phyloP scores from a whole-genome alignment of 2,888 invertebrate species.

The Drosophila merina region DNA sequence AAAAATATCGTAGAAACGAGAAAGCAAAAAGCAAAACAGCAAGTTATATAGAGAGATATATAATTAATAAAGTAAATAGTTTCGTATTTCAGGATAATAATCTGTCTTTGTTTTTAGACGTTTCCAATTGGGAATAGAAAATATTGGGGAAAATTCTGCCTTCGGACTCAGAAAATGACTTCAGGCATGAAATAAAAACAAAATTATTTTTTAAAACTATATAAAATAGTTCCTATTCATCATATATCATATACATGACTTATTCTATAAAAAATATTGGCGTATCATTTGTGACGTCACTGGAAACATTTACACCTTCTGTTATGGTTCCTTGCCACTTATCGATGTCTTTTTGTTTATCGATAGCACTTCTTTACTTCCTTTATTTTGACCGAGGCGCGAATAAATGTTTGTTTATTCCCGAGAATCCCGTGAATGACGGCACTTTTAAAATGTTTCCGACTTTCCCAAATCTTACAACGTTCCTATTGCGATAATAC shows the following conservation, averaged over 20 bases:
- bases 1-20: constrained; percentile 64
- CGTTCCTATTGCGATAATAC: constrained; percentile 49
- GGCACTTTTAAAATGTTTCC: constrained; percentile 49
- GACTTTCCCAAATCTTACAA: constrained; percentile 22
- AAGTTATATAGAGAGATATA: constrained; percentile 74
- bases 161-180: no score
- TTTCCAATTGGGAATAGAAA: background rate
- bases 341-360: background rate
- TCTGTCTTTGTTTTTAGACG: constrained; percentile 21
- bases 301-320: background rate
- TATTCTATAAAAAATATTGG: background rate
- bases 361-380: background rate
- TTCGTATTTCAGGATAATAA: constrained; percentile 80
- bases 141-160: background rate
- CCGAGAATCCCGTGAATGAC: constrained; percentile 53
- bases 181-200: no score
- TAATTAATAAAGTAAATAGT: constrained; percentile 77
- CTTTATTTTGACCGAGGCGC: constrained; percentile 16
- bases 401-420: constrained; percentile 6
- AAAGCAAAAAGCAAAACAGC: constrained; percentile 69
- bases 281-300: background rate
- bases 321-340: background rate
- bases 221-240: no score
- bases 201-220: no score
- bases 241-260: no score